Conservation (phyloP, 1,140 invertebrate species). For the Rhopalosiphum padi region DNA sequence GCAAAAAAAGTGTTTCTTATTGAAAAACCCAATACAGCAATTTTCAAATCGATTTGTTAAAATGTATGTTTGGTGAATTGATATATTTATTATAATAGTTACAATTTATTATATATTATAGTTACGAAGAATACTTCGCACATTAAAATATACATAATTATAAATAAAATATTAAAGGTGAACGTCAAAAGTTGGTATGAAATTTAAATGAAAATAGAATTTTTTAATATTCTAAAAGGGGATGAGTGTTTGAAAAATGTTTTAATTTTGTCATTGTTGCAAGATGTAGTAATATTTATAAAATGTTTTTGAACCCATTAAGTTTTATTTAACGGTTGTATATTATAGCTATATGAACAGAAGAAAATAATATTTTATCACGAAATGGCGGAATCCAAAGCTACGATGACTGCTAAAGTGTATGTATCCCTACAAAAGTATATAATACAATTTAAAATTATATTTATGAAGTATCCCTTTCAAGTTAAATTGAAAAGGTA, state of each 20-base stretch:
- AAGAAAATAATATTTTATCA: conserved; percentile 18
- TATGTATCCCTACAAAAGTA: background rate
- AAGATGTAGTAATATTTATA: conserved; percentile 15
- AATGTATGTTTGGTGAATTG: background rate
- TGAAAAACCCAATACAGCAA: background rate
- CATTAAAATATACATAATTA: background rate
- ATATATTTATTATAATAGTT: background rate
- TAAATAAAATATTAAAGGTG: background rate
- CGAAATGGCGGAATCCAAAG: background rate
- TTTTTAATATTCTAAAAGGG: conserved; percentile 7
- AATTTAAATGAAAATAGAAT: conserved; percentile 7
- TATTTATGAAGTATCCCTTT: conserved; percentile 1
- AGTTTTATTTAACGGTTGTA: background rate
- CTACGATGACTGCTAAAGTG: background rate
- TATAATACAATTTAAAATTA: background rate
- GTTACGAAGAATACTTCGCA: background rate
- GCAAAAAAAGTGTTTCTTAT: background rate
- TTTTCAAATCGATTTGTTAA: background rate
- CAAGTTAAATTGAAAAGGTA: conserved; percentile 8
- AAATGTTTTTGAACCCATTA: background rate
- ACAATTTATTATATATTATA: background rate
- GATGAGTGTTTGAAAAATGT: background rate
- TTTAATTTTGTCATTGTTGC: conserved; percentile 4
- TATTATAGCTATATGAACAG: background rate
- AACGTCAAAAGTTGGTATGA: background rate